Conservation (phyloP, 2,113 vertebrate genomes). For the Protobothrops flavoviridis region DNA sequence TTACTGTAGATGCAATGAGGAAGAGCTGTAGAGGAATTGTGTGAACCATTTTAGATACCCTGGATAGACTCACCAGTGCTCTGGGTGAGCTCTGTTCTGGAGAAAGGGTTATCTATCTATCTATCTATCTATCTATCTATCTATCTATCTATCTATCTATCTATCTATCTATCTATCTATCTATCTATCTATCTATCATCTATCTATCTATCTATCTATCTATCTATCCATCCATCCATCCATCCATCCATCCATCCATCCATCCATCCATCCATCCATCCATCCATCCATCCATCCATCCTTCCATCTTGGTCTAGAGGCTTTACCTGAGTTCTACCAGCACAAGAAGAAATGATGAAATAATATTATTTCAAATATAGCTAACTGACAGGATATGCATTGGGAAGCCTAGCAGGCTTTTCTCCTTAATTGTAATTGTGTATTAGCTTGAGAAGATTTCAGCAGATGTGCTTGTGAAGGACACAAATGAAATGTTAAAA, state of each 20-base stretch:
- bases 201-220: no score
- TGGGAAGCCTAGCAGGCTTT: background rate
- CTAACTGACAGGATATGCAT: background rate
- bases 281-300: no score
- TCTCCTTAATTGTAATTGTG: background rate
- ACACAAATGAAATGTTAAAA: background rate
- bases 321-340: background rate
- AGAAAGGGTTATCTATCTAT: no score
- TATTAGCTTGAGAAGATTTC: background rate
- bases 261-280: no score
- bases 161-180: no score
- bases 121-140: no score
- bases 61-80: background rate
- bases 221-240: no score
- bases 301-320: background rate
- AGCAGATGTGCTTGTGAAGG: background rate
- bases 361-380: background rate
- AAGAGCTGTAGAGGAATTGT: background rate
- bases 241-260: no score
- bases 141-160: no score
- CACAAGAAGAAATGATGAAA: background rate
- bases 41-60: background rate
- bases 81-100: background rate
- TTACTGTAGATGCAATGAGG: background rate
- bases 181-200: no score